Percentiles rank a stretch among this genome's conserved stretches.
These are phyloP conservation scores for Bhutanitis thaidina DNA, from an alignment of 2,888 invertebrate species.

Conservation along the genomic window DNA sequence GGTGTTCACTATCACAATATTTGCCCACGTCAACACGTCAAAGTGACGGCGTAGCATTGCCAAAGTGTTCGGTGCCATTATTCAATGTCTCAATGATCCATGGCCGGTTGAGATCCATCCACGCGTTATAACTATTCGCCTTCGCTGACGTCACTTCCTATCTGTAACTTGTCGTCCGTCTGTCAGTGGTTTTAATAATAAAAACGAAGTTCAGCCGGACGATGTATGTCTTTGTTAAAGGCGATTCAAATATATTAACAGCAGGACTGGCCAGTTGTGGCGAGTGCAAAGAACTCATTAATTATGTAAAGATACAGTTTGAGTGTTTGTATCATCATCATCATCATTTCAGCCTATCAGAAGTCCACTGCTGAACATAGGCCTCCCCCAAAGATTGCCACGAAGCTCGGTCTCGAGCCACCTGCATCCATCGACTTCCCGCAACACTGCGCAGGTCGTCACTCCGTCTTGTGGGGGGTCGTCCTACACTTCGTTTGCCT, in stretches of 20 bases:
- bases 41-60: not conserved
- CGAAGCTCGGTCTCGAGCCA: too few relatives aligned
- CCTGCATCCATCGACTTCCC: too few relatives aligned
- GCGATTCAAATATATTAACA: slow-evolving; percentile 3
- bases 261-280: not conserved
- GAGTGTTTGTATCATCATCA: too few relatives aligned
- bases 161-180: not conserved
- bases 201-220: slow-evolving; percentile 9
- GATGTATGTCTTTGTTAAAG: slow-evolving; percentile 1
- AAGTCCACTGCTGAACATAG: too few relatives aligned
- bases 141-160: slow-evolving; percentile 4
- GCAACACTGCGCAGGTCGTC: too few relatives aligned
- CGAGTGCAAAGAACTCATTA: slow-evolving; percentile 3
- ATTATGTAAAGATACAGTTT: not conserved
- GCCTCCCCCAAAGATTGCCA: too few relatives aligned
- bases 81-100: slow-evolving; percentile 11
- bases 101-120: not conserved
- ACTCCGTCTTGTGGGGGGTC: too few relatives aligned
- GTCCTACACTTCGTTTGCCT: too few relatives aligned
- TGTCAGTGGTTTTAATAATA: slow-evolving; percentile 6
- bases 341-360: too few relatives aligned
- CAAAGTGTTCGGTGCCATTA: slow-evolving; percentile 7
- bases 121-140: not conserved
- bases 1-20: not conserved
- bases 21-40: slow-evolving; percentile 7